Evolutionary conservation across 2,113 vertebrate genomes (phyloP).

Genomic region (Nothobranchius kuhntae): DNA sequence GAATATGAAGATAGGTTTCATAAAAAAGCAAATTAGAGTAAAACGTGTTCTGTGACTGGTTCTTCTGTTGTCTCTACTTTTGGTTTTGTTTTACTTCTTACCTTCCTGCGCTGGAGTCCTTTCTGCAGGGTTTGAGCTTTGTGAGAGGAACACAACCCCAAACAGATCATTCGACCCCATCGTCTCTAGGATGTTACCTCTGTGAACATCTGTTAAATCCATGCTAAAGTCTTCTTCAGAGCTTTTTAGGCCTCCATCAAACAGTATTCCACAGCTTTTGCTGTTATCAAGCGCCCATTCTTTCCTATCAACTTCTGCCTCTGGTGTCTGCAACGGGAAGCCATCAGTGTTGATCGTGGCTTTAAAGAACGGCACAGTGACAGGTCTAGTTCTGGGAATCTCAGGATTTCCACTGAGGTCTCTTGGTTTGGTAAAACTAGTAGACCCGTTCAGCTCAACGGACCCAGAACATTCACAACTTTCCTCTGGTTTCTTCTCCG

Average conservation of each 20-base stretch:
- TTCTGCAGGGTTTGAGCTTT: no score
- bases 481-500: conserved; percentile 9
- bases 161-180: no score
- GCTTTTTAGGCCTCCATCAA: not conserved
- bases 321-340: conserved; percentile 46
- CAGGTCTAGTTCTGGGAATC: not conserved
- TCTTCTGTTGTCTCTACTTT: no score
- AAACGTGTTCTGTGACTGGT: no score
- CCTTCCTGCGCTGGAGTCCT: no score
- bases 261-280: not conserved
- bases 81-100: no score
- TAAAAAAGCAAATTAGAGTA: no score
- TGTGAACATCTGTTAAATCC: no score
- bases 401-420: conserved; percentile 3
- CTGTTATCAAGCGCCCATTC: not conserved
- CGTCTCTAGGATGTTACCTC: no score
- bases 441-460: conserved; percentile 34
- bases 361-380: conserved; percentile 5
- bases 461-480: conserved; percentile 6
- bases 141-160: no score
- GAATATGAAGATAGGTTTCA: no score
- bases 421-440: conserved; percentile 30
- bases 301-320: conserved; percentile 54
- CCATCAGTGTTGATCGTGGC: conserved; percentile 6
- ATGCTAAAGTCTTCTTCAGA: no score